Base-by-base conservation (phyloP, 2,113 vertebrate genomes). In the Phaethon lepturus region DNA sequence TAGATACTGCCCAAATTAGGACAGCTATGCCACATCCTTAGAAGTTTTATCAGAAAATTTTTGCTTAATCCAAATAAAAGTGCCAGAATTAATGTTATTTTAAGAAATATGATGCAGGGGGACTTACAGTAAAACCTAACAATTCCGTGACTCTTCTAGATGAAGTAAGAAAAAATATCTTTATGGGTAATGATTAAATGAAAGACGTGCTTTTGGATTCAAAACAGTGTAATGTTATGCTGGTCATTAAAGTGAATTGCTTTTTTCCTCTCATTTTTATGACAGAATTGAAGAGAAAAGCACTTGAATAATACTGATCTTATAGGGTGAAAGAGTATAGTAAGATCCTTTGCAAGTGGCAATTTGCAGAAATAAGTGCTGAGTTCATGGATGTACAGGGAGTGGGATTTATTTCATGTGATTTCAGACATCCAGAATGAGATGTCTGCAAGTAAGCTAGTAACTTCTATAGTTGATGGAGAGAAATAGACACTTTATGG, bases 231-330 rank as follows among this genome's bases (percentile, higher is more conserved):
- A 86, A 86, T 49, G 24, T 93, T 93, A 92, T 92, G 75, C 31
- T 90, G 88, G 74, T 69, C 67, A 58, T 95, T 95, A 95, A 93
- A 95, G 26, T 56, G 62, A 97, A 93, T 35, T 92, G 88, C 91
- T 90, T 71, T 73, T 96, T 95, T 89, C 68, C 18, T 94, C 86
- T 74, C 52, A 49, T 58, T 86, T 95, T 96, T 81, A 91, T 95
- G 68, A 52, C n/a, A 78, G 44, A 91, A 84, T 33, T 84, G 59
- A 94, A 90, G 80, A 87, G 35, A 93, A 95, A 90, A 92, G 28
- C 50, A 86, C 88, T 91, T 92, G 83, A 92, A 86, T 91, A 80
- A 53, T 63, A 92, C 76, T 47, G 76, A 91, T 92, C 66, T 79
- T 92, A 44, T 14, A 74, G 49, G 38, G 77, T 84, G 25, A 84